Evolutionary conservation across 2,888 invertebrate genomes (phyloP), one percentile per base, ranked within the genome.

Genomic region (Eilema griseolum): DNA sequence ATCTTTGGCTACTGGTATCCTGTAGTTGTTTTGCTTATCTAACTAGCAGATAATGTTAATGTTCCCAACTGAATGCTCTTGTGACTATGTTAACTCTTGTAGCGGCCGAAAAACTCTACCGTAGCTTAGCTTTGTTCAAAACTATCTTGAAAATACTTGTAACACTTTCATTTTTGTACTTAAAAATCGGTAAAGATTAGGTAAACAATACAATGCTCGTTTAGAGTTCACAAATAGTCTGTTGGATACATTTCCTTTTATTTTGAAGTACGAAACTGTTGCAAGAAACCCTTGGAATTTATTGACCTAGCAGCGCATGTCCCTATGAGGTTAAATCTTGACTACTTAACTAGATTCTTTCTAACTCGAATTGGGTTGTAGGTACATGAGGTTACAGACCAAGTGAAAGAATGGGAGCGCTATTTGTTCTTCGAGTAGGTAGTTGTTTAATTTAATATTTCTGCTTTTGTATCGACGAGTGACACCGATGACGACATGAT

Each of bases 141-240:
- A 12, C 5, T 14, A 16, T 59, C 28, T 59, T 59, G 28, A 59
- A 59, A 59, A 23, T 57, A 57, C 4, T 24, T 28, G 26, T 26
- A 59, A 28, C 59, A 59, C 59, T 59, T 59, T 59, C 59, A 28
- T 59, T 59, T 59, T 59, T 26, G 26, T 59, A 59, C 16, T 26
- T 59, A 26, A 59, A 28, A 26, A 26, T 24, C 23, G 59, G n/a
- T 16, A 28, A 16, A 28, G 16, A 10, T 57, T 59, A 16, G 24
- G 11, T 57, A 23, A 12, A 24, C 24, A 14, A 57, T 5, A 24
- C 11, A 10, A 14, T 37, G 2, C 41, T 41, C 12, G 12, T 24
- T 24, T 24, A 24, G 24, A 2, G 24, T 5, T 24, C 24, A 24
- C 57, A 23, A 59, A 59, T n/a, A n/a, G n/a, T n/a, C n/a, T n/a